Evolutionary conservation across 2,888 invertebrate species (phyloP), one percentile per base, ranked within the genome.

Genomic region (Ypsolopha sequella): DNA sequence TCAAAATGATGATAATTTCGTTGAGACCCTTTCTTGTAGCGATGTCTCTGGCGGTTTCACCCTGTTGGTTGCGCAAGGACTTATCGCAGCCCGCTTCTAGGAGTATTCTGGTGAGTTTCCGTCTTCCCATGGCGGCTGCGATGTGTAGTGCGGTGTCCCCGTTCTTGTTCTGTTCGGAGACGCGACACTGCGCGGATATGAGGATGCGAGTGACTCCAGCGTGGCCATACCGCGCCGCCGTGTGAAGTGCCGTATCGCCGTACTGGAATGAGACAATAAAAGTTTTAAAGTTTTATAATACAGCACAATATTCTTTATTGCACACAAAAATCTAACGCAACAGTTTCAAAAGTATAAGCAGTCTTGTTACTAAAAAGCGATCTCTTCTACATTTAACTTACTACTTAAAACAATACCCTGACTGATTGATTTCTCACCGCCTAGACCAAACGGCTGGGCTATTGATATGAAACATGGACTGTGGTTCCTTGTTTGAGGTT

Each of bases 101-200:
- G 14, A 98, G 88, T 58, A 98, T 95, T 64, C 95, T 89, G 8
- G 97, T 96, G 54, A 98, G 88, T 80, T 98, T 98, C 51, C 96
- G 84, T 24, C 97, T 88, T 6, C 96, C 96, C 95, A 98, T 95
- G 1, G 97, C 97, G 7, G 96, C 93, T 0, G 97, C 93, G 63
- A 98, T 97, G 76, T 98, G 98, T 10, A 98, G 85, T 0, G 96
- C 93, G 0, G 97, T 96, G 80, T 98, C 98, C 0, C 97, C 97
- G 80, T 98, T 98, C 88, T 97, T 95, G 76, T 98, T 98, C 66
- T 95, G 94, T 65, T 95, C 95, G 53, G 95, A 93, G 51, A 95
- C 92, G 60, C 92, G 90, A 72, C 95, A 94, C 61, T 93, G 90
- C 0, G 97, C 98, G 39, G 97, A 97, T 60, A 98, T 92, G 51